Percentiles rank a stretch among this genome's conserved stretches.
Conservation (phyloP, 2,888 invertebrate genomes). For the Microdon myrmicae region DNA sequence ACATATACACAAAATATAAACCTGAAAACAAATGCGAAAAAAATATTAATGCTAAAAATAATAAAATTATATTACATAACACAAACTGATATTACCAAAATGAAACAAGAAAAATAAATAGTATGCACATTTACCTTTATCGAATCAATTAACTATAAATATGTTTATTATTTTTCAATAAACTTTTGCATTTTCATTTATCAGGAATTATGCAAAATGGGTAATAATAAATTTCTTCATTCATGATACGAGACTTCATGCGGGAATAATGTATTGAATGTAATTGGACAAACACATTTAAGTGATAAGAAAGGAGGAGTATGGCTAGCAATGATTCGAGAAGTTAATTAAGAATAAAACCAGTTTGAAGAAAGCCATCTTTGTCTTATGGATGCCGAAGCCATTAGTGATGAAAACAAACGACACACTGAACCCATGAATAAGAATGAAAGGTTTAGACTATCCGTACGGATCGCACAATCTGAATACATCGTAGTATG, state of each 20-base stretch:
- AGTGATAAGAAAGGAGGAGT: constrained; percentile 10
- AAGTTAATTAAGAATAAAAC: constrained; percentile 18
- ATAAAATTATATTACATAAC: constrained; percentile 30
- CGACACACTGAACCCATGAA: constrained; percentile 51
- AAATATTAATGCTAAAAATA: constrained; percentile 44
- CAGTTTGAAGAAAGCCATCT: constrained; percentile 41
- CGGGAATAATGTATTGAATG: too few relatives aligned
- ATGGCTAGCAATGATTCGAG: too few relatives aligned
- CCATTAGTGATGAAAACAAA: constrained; percentile 64
- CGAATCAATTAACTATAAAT: constrained; percentile 34
- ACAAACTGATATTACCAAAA: constrained; percentile 19
- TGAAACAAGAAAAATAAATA: constrained; percentile 7
- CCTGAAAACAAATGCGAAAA: constrained; percentile 43
- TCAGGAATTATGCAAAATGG: too few relatives aligned
- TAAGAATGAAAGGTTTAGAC: too few relatives aligned
- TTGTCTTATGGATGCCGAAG: constrained; percentile 59
- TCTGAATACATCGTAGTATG: too few relatives aligned
- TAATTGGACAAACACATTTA: constrained; percentile 9
- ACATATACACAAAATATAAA: constrained; percentile 22
- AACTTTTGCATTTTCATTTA: constrained; percentile 28
- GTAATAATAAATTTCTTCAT: too few relatives aligned
- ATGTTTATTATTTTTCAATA: constrained; percentile 6
- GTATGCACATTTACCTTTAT: constrained; percentile 41
- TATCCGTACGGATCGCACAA: too few relatives aligned
- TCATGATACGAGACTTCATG: too few relatives aligned